Evolutionary conservation across 2,113 vertebrate genomes (phyloP).

Genomic region (Formicarius rufipectus): DNA sequence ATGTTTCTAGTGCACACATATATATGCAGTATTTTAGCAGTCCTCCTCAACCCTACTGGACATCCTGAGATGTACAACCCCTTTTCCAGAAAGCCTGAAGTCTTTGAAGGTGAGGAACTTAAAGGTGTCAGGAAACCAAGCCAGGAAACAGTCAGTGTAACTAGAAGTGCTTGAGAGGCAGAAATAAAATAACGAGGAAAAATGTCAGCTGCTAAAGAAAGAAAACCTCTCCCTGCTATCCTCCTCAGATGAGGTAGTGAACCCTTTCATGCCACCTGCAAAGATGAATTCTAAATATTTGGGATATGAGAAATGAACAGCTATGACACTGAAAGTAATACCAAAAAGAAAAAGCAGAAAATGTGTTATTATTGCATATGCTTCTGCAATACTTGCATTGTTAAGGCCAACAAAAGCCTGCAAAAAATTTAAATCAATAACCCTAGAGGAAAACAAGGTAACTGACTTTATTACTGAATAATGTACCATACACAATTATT

Average conservation of each 20-base stretch:
- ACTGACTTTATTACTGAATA: neutral
- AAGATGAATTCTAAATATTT: conserved; percentile 1
- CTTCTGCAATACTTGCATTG: neutral
- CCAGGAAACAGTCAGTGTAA: neutral
- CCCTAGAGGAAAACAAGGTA: neutral
- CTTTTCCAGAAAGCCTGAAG: neutral
- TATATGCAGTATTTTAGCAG: neutral
- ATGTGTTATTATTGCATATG: neutral
- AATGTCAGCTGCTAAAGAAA: conserved; percentile 32
- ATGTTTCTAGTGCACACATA: neutral
- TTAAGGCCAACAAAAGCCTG: neutral
- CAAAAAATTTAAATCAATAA: neutral
- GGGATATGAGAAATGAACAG: neutral
- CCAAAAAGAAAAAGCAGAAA: neutral
- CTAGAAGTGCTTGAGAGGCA: neutral
- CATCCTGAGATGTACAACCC: neutral
- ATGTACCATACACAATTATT: neutral
- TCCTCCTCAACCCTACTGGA: neutral
- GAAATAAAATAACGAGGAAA: conserved; percentile 52
- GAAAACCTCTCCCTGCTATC: neutral
- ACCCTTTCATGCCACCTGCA: neutral
- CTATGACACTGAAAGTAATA: neutral
- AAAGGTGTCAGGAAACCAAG: neutral
- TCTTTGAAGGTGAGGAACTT: neutral
- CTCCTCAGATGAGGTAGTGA: neutral